Conservation (phyloP, 2,113 vertebrate genomes). For the Scytalopus superciliaris region DNA sequence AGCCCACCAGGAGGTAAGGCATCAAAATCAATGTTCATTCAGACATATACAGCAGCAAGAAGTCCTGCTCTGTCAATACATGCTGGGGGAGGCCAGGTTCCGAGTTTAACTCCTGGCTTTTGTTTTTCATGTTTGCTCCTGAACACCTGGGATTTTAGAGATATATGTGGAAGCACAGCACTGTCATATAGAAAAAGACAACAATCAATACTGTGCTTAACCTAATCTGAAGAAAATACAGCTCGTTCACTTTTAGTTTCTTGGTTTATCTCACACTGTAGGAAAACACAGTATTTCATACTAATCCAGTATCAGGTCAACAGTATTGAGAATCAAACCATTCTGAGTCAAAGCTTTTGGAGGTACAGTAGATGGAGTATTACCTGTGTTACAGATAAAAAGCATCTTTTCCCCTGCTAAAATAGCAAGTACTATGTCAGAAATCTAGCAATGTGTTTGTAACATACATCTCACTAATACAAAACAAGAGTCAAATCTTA, state of each 20-base stretch:
- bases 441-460: not conserved
- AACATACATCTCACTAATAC: not conserved
- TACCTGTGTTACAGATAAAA: not conserved
- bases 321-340: not conserved
- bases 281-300: not conserved
- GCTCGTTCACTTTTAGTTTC: not conserved
- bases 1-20: conserved; percentile 33
- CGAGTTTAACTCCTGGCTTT: not conserved
- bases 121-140: not conserved
- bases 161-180: conserved; percentile 9
- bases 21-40: conserved; percentile 35
- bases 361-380: not conserved
- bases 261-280: not conserved
- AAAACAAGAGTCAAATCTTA: not conserved
- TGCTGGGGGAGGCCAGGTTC: not conserved
- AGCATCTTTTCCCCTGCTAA: not conserved
- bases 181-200: conserved; percentile 15
- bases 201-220: conserved; percentile 35
- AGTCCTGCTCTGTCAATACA: not conserved
- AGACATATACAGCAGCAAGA: not conserved
- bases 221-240: not conserved
- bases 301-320: not conserved
- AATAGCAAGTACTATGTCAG: not conserved
- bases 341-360: not conserved
- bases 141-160: conserved; percentile 40